Evolutionary conservation across 1,140 invertebrate genomes (phyloP).

Genomic region (Leptinotarsa texana): DNA sequence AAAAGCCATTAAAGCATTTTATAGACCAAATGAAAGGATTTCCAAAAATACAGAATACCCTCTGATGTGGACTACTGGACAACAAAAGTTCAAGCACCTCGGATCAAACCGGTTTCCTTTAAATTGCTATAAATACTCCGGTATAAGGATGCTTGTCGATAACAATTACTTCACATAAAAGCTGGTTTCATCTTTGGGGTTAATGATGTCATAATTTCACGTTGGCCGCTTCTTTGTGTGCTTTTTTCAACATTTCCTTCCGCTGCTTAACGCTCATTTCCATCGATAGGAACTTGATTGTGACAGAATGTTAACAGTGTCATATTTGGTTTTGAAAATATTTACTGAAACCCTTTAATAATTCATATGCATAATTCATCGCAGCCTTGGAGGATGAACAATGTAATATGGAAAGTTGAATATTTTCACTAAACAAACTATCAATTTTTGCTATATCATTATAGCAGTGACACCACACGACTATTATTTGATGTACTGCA

Average conservation of each 20-base stretch:
- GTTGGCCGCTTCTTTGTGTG: neutral
- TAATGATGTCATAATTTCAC: conserved; percentile 22
- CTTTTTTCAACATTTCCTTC: neutral
- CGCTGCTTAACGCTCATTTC: neutral
- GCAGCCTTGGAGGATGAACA: no score
- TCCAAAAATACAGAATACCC: conserved; percentile 23
- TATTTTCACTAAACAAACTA: no score
- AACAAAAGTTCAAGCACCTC: conserved; percentile 24
- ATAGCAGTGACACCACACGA: no score
- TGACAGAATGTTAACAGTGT: no score
- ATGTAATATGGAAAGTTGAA: no score
- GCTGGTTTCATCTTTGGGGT: conserved; percentile 17
- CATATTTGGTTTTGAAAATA: no score
- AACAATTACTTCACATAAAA: conserved; percentile 24
- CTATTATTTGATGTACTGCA: no score
- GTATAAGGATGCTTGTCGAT: conserved; percentile 21
- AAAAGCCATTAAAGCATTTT: neutral
- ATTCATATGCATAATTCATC: no score
- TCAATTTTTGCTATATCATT: no score
- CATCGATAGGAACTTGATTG: no score
- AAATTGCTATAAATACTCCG: conserved; percentile 22
- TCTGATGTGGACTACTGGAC: conserved; percentile 17
- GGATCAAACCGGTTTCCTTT: conserved; percentile 14
- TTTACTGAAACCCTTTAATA: no score
- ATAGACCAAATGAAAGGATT: neutral